Base-by-base conservation (phyloP, 2,888 invertebrate species). In the Phania funesta region DNA sequence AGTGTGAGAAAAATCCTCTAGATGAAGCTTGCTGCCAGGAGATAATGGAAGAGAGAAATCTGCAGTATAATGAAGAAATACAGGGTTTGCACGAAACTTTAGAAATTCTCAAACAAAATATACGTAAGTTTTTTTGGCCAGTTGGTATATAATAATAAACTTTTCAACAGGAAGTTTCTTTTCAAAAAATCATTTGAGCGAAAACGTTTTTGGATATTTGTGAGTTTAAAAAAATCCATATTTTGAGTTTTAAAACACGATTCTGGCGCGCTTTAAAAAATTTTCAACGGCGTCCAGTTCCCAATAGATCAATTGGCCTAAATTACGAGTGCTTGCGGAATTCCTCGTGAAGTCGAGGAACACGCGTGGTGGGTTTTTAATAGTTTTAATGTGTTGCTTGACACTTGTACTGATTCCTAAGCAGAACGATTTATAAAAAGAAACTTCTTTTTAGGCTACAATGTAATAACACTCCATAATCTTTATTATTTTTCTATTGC, bases 11-110 rank as follows among this genome's bases (percentile, higher is more conserved):
- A 68, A 85, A 87, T 8, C 90, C 90, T 13, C 76, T 89, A 58
- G 89, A 90, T 64, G 90, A 90, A 77, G 89, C 89, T 0, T 90
- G 89, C 35, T 90, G 89, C 22, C 89, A 88, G 77, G 91, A 90
- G 76, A 86, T 87, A 0, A 87, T 90, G 81, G 85, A 88, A 64
- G 90, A 91, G 74, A 87, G 90, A 1, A 85, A 86, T 16, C 71
- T 75, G 11, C 87, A 86, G 70, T 90, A 90, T 44, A 86, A 86
- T 68, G 87, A 87, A 62, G 90, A 90, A 64, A 83, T 91, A 3
- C 86, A 87, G 8, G 88, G 87, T 0, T 84, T 91, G 13, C 85
- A 87, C n/a, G 89, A 87, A 74, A 87, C 88, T 7, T 83, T 91
- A 62, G 86, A 88, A 62, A 86, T 87, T 35, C 86, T 91, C 7